Conservation (phyloP, 2,113 vertebrate genomes). For the Pseudolaguvia tuberculata region DNA sequence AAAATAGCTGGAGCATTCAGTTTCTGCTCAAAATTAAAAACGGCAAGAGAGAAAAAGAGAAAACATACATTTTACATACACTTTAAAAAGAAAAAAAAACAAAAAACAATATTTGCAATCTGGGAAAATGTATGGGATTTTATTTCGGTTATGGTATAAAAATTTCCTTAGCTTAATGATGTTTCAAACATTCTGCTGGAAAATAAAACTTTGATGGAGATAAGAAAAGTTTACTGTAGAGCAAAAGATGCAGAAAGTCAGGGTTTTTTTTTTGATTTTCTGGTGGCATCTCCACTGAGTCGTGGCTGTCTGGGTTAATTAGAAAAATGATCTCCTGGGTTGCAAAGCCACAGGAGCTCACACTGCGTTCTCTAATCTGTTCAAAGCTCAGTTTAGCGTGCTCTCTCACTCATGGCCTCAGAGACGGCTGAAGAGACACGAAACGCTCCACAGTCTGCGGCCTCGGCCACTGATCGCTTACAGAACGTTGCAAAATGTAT, state of each 20-base stretch:
- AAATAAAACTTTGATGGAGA: background rate
- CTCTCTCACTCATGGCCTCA: constrained; percentile 1
- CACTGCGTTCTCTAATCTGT: constrained; percentile 79
- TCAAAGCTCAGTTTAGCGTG: constrained; percentile 51
- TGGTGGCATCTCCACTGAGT: constrained; percentile 58
- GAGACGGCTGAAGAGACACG: constrained; percentile 13
- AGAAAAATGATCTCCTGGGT: constrained; percentile 89
- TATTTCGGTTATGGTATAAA: background rate
- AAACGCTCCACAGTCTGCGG: background rate
- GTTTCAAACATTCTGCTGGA: background rate
- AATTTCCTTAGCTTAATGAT: background rate
- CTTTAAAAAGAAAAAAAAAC: background rate
- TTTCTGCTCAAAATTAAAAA: constrained; percentile 69
- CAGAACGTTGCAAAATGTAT: constrained; percentile 9
- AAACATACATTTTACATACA: constrained; percentile 4
- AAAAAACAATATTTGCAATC: background rate
- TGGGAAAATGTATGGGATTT: background rate
- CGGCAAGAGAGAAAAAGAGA: background rate
- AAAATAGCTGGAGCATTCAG: constrained; percentile 85
- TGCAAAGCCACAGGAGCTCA: constrained; percentile 64
- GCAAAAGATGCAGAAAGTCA: constrained; percentile 28
- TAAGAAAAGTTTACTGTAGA: constrained; percentile 34
- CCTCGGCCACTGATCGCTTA: constrained; percentile 11
- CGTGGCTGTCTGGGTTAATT: constrained; percentile 84
- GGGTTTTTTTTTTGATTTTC: constrained; percentile 43